Evolutionary conservation across 2,888 invertebrate genomes (phyloP).

Genomic region (Agrochola lychnidis): DNA sequence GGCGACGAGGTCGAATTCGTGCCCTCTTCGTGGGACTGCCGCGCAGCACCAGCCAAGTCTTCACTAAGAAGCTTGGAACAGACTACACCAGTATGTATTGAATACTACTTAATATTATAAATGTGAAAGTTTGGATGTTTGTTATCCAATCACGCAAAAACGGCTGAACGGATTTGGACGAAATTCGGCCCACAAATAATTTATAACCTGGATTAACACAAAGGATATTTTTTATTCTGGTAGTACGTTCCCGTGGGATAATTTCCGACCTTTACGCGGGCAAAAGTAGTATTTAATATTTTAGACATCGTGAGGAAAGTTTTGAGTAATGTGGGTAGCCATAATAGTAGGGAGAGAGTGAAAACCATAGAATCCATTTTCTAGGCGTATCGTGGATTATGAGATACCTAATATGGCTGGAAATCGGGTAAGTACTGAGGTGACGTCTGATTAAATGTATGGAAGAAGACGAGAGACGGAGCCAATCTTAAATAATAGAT

Average conservation of each 20-base stretch:
- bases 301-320: not conserved
- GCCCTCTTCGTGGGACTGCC: conserved; percentile 95
- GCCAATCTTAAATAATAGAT: not conserved
- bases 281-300: too few species aligned
- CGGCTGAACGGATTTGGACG: too few species aligned
- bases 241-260: too few species aligned
- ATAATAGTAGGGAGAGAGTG: not conserved
- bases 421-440: not conserved
- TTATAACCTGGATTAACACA: too few species aligned
- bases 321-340: not conserved
- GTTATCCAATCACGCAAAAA: too few species aligned
- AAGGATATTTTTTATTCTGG: too few species aligned
- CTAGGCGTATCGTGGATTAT: not conserved
- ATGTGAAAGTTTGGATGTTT: too few species aligned
- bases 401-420: not conserved
- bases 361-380: not conserved
- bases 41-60: conserved; percentile 94
- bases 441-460: not conserved
- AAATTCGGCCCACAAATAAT: too few species aligned
- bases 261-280: too few species aligned
- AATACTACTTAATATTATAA: too few species aligned
- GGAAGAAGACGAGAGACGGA: not conserved
- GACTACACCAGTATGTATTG: conserved; percentile 75
- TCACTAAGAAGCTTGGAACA: conserved; percentile 90
- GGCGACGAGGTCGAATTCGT: conserved; percentile 94